phyloP scores from a whole-genome alignment of 2,797 vertebrate genomes.

The Alcedo atthis region DNA sequence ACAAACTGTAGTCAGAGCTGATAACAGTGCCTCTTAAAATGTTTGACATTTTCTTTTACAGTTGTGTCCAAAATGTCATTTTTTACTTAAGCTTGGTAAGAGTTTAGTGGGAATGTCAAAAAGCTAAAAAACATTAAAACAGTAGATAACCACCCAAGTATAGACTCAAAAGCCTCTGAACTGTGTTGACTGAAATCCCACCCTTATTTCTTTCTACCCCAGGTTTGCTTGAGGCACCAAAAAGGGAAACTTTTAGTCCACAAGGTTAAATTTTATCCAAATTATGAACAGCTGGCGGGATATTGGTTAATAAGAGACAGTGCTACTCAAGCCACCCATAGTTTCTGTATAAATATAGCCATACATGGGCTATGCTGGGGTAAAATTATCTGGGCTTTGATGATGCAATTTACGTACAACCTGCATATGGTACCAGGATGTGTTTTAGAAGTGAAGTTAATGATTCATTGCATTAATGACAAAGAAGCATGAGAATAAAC shows the following conservation, averaged over 20 bases:
- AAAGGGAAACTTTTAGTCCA: background rate
- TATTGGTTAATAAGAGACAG: constrained; percentile 34
- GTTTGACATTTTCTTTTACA: background rate
- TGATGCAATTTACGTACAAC: background rate
- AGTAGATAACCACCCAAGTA: background rate
- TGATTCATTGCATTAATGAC: background rate
- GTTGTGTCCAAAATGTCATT: background rate
- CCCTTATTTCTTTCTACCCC: background rate
- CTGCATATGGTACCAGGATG: background rate
- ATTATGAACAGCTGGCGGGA: constrained; percentile 32
- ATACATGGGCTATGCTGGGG: background rate
- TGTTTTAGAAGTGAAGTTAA: background rate
- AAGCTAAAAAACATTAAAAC: background rate
- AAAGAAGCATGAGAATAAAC: background rate
- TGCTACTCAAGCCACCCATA: background rate
- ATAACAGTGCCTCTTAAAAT: background rate
- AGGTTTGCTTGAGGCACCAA: background rate
- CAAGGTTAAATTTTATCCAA: constrained; percentile 20
- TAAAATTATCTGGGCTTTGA: background rate
- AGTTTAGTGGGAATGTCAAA: background rate
- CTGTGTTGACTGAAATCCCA: background rate
- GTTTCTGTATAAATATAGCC: background rate
- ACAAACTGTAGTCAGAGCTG: background rate
- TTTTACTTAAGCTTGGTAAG: background rate
- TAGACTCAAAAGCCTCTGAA: background rate